phyloP scores from a whole-genome alignment of 2,888 invertebrate genomes.

The Heteromyza rotundicornis region DNA sequence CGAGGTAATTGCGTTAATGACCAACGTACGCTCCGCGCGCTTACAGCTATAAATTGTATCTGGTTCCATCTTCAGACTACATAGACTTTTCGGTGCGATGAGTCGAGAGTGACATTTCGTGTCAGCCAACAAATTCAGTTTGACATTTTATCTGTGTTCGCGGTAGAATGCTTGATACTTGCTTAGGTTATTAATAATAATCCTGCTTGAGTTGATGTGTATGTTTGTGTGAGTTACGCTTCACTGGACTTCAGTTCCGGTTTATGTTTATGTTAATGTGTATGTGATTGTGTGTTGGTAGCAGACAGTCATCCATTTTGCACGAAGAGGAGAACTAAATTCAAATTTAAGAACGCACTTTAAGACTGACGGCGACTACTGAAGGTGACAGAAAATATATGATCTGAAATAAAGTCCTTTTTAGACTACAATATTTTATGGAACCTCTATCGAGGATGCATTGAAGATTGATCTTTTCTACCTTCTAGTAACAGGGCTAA shows the following conservation, averaged over 20 bases:
- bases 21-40: not conserved
- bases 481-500: too few relatives aligned
- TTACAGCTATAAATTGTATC: not conserved
- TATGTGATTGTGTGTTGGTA: not conserved
- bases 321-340: not conserved
- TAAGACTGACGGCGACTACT: too few relatives aligned
- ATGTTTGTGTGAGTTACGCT: conserved; percentile 28
- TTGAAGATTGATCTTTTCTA: too few relatives aligned
- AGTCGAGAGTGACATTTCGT: conserved; percentile 1
- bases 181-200: conserved; percentile 31
- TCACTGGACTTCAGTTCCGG: conserved; percentile 25
- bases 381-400: too few relatives aligned
- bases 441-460: too few relatives aligned
- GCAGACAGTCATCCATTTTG: not conserved
- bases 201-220: conserved; percentile 21
- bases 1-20: not conserved
- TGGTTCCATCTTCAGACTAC: too few relatives aligned
- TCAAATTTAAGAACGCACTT: not conserved
- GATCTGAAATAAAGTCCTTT: too few relatives aligned
- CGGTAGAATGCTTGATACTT: conserved; percentile 27
- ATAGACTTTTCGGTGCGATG: not conserved
- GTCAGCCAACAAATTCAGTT: conserved; percentile 3
- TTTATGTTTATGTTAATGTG: not conserved
- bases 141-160: not conserved
- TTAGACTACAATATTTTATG: too few relatives aligned